Conservation (phyloP, 2,113 vertebrate species). For the Oophaga pumilio region DNA sequence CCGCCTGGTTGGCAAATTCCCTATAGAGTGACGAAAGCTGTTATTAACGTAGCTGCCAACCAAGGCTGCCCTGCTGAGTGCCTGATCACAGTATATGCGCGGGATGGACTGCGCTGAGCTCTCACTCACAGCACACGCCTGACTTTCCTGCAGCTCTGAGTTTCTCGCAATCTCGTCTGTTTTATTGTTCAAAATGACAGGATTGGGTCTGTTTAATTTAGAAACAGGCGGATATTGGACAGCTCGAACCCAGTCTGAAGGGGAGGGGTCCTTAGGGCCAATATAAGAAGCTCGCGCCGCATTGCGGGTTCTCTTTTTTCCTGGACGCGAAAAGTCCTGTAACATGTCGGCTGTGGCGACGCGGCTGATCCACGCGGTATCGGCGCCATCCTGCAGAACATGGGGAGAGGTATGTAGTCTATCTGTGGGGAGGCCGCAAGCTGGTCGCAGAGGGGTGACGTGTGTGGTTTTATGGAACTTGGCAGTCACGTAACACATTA, state of each 20-base stretch:
- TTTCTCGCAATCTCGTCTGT: not conserved
- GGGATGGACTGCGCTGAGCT: too few relatives aligned
- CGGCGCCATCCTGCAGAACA: not conserved
- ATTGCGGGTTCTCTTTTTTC: not conserved
- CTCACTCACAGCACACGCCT: too few relatives aligned
- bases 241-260: not conserved
- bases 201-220: not conserved
- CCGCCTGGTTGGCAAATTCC: not conserved
- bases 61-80: not conserved
- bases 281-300: not conserved
- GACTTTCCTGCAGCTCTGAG: too few relatives aligned
- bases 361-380: not conserved
- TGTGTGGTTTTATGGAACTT: not conserved
- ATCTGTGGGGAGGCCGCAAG: not conserved
- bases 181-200: not conserved
- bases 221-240: not conserved
- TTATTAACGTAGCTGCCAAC: not conserved
- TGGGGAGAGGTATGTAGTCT: not conserved
- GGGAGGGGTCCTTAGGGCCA: not conserved
- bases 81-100: not conserved
- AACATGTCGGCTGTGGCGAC: not conserved
- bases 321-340: too few relatives aligned
- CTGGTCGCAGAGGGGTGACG: too few relatives aligned
- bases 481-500: too few relatives aligned
- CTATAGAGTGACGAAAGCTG: not conserved